These are phyloP conservation scores for Carcharodon carcharias DNA, from an alignment of 2,797 vertebrate species.

Conservation along the genomic window DNA sequence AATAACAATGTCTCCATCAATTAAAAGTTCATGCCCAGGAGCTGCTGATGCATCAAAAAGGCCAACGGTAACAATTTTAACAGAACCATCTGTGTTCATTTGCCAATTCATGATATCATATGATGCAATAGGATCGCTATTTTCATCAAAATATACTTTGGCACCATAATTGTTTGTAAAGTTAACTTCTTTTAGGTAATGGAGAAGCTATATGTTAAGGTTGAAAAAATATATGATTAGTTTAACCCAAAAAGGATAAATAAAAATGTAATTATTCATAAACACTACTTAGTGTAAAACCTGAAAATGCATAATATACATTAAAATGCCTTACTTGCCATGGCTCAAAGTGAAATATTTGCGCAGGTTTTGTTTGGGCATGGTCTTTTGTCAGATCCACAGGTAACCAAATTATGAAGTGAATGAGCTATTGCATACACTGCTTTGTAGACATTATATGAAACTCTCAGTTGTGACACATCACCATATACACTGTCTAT, in stretches of 20 bases:
- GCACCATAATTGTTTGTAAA: constrained; percentile 14
- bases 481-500: constrained; percentile 53
- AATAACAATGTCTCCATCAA: background rate
- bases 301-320: background rate
- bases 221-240: constrained; percentile 44
- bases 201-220: constrained; percentile 46
- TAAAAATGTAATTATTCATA: background rate
- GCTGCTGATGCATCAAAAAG: constrained; percentile 27
- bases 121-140: constrained; percentile 15
- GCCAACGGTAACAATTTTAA: constrained; percentile 18
- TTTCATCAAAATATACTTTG: constrained; percentile 16
- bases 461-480: constrained; percentile 52
- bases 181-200: constrained; percentile 25
- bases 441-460: constrained; percentile 61
- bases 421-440: constrained; percentile 60
- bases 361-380: constrained; percentile 42
- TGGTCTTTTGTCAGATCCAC: constrained; percentile 42
- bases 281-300: background rate
- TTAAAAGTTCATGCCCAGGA: background rate
- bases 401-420: constrained; percentile 55
- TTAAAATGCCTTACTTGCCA: constrained; percentile 48
- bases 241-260: background rate
- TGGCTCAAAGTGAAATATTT: constrained; percentile 46
- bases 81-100: constrained; percentile 10
- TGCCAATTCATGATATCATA: constrained; percentile 36